phyloP scores from a whole-genome alignment of 2,113 vertebrate genomes.

The Lipophrys pholis region DNA sequence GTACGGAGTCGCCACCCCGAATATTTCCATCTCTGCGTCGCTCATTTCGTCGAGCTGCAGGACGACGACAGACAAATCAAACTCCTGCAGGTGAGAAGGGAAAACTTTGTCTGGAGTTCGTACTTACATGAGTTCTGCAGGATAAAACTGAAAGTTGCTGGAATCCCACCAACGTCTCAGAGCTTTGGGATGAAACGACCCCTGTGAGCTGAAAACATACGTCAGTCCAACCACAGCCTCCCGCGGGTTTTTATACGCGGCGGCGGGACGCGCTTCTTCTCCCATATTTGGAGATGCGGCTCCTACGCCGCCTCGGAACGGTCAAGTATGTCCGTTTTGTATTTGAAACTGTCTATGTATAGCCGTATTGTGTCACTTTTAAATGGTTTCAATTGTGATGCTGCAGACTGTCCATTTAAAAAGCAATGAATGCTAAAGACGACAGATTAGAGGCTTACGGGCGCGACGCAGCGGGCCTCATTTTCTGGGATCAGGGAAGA shows the following conservation, averaged over 20 bases:
- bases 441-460: constrained; percentile 58
- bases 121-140: constrained; percentile 14
- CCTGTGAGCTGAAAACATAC: constrained; percentile 28
- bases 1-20: constrained; percentile 82
- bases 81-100: no score
- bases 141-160: not conserved
- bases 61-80: rapidly evolving
- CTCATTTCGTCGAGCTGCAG: constrained; percentile 42
- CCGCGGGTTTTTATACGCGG: constrained; percentile 65
- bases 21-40: constrained; percentile 81
- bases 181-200: not conserved
- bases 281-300: constrained; percentile 68
- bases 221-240: no score
- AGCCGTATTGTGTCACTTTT: constrained; percentile 69
- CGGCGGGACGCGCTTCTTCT: not conserved
- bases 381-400: constrained; percentile 62
- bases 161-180: not conserved
- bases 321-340: constrained; percentile 60
- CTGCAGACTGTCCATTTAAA: constrained; percentile 61
- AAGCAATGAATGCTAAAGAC: constrained; percentile 69
- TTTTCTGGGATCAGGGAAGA: constrained; percentile 74
- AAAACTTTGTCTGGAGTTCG: not conserved
- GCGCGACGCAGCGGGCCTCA: constrained; percentile 49
- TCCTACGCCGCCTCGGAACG: constrained; percentile 24
- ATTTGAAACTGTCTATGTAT: constrained; percentile 65